Conservation (phyloP, 2,113 vertebrate genomes). For the Collichthys lucidus region DNA sequence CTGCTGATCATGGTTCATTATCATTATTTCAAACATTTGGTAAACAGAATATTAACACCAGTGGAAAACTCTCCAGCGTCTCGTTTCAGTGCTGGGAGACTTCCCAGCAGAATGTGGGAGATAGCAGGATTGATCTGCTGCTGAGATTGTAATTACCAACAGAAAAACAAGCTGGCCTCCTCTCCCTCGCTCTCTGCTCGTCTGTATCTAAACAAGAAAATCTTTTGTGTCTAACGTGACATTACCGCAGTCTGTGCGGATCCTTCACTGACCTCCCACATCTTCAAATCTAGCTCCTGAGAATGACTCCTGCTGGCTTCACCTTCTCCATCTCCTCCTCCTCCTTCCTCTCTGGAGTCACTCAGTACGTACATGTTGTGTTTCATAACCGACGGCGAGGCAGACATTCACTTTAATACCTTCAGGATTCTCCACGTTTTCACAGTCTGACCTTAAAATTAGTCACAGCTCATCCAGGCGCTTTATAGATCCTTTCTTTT, state of each 20-base stretch:
- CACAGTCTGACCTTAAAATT: background rate
- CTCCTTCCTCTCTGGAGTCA: background rate
- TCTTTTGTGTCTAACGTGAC: slow-evolving; percentile 31
- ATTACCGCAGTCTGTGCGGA: slow-evolving; percentile 2
- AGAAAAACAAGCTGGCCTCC: slow-evolving; percentile 25
- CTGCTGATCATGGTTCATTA: slow-evolving; percentile 21
- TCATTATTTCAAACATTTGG: slow-evolving; percentile 17
- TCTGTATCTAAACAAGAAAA: slow-evolving; percentile 47
- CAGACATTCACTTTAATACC: background rate
- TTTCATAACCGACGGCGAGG: background rate
- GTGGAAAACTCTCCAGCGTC: slow-evolving; percentile 3
- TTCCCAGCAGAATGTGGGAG: slow-evolving; percentile 10
- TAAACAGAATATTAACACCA: slow-evolving; percentile 40
- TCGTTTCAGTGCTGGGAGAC: slow-evolving; percentile 29
- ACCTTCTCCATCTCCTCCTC: background rate
- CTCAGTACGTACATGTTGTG: background rate
- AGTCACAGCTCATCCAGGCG: background rate
- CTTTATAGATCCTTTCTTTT: background rate
- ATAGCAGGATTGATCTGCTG: slow-evolving; percentile 47
- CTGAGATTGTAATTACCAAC: slow-evolving; percentile 59
- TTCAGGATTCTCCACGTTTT: background rate
- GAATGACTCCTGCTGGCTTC: background rate
- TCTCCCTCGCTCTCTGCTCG: background rate
- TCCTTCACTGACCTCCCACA: slow-evolving; percentile 5
- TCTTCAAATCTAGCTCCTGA: background rate